Conservation (phyloP, 2,113 vertebrate species). For the Petroica traversi region DNA sequence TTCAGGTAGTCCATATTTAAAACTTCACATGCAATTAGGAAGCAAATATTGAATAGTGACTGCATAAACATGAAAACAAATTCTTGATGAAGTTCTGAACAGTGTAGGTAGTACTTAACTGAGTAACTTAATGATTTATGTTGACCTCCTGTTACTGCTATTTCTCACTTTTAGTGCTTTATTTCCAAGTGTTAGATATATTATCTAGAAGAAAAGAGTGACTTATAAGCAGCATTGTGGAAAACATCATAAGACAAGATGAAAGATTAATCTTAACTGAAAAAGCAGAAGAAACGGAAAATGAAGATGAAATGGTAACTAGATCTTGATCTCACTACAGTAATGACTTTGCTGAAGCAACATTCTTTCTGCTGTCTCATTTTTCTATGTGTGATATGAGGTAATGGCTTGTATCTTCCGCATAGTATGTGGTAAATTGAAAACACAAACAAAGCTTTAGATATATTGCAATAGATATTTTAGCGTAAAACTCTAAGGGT, state of each 20-base stretch:
- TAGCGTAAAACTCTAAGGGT: not conserved
- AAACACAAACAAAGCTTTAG: not conserved
- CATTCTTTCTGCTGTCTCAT: not conserved
- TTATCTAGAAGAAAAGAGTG: not conserved
- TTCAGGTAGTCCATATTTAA: not conserved
- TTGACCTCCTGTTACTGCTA: not conserved
- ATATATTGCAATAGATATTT: not conserved
- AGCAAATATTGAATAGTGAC: not conserved
- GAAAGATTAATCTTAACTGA: not conserved
- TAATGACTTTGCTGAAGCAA: not conserved
- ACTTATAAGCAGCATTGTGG: not conserved
- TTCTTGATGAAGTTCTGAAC: not conserved
- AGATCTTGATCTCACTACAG: not conserved
- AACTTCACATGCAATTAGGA: not conserved
- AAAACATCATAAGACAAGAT: not conserved
- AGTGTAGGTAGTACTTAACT: not conserved
- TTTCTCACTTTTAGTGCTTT: not conserved
- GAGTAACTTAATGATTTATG: not conserved
- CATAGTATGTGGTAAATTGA: not conserved
- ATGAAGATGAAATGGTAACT: not conserved
- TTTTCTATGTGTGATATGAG: not conserved
- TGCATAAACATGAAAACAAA: not conserved
- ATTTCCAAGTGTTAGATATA: not conserved
- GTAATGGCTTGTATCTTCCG: not conserved
- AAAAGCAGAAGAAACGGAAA: not conserved